Evolutionary conservation across 2,888 invertebrate species (phyloP).

Genomic region (Oligia strigilis): DNA sequence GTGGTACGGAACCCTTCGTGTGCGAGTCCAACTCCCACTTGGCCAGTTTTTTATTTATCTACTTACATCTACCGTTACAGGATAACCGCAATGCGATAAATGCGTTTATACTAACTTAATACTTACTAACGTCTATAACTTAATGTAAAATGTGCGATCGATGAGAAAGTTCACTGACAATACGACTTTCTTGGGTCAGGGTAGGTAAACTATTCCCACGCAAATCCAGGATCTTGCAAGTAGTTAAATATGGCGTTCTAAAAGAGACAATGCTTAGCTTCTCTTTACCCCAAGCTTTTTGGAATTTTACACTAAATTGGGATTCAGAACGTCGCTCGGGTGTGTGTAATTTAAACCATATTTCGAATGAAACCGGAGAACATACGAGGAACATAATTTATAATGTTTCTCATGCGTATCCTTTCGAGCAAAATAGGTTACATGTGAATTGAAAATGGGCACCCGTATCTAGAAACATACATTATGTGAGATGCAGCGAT

Average conservation of each 20-base stretch:
- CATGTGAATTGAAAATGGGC: conserved; percentile 33
- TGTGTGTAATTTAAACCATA: conserved; percentile 37
- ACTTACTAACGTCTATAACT: not conserved
- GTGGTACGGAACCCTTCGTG: no score
- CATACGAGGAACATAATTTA: conserved; percentile 36
- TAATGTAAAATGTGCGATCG: not conserved
- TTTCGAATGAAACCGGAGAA: conserved; percentile 44
- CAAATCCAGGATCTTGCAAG: not conserved
- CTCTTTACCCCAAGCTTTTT: not conserved
- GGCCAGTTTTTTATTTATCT: no score
- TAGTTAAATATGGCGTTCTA: not conserved
- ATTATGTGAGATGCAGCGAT: conserved; percentile 21
- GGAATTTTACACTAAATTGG: not conserved
- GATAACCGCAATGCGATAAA: no score
- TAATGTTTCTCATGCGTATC: conserved; percentile 48
- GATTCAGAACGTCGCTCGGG: conserved; percentile 4
- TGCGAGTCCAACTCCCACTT: no score
- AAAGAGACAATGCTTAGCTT: not conserved
- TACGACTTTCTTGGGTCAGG: not conserved
- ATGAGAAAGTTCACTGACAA: not conserved
- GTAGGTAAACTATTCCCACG: not conserved
- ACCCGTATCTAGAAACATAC: not conserved
- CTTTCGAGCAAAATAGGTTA: conserved; percentile 19
- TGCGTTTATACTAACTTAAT: no score
- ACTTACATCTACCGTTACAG: no score